Evolutionary conservation across 1,140 invertebrate genomes (phyloP), one percentile per base, ranked within the genome.

Genomic region (Eupristina koningsbergeri): DNA sequence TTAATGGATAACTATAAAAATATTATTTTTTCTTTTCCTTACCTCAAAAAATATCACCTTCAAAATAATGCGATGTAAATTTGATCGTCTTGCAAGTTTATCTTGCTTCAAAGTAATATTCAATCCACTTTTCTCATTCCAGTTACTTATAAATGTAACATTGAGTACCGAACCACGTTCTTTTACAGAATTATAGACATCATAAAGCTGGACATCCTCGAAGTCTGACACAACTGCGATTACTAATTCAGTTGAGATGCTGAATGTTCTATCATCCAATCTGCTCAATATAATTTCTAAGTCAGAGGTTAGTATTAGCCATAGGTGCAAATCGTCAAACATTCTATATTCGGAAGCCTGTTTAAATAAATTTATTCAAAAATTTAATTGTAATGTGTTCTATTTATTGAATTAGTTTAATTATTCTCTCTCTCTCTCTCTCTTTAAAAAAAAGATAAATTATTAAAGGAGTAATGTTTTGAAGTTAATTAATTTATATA

Each of bases 331-430:
- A 15, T 81, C 80, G 7, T 71, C 84, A 29, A 53, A 81, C 84
- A 85, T 81, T 29, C 74, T 36, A 29, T 78, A 58, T 19, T 81
- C 75, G 0, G 80, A 31, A 47, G 84, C 84, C 84, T 85, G 19
- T 64, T 8, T 34, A 45, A 11, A 7, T 45, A 11, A 7, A 45
- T 45, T 7, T 45, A 45, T 45, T 45, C 11, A 45, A 11, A 45
- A 11, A 11, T 7, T n/a, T n/a, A n/a, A n/a, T n/a, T n/a, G n/a
- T n/a, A n/a, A n/a, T n/a, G n/a, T n/a, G n/a, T n/a, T n/a, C n/a
- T n/a, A n/a, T n/a, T n/a, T n/a, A n/a, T n/a, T n/a, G n/a, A n/a
- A n/a, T n/a, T n/a, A n/a, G n/a, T n/a, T n/a, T n/a, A n/a, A n/a
- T n/a, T n/a, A n/a, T n/a, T n/a, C n/a, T n/a, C n/a, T n/a, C n/a